Conservation (phyloP, 2,888 invertebrate genomes). For the Brenthis ino region DNA sequence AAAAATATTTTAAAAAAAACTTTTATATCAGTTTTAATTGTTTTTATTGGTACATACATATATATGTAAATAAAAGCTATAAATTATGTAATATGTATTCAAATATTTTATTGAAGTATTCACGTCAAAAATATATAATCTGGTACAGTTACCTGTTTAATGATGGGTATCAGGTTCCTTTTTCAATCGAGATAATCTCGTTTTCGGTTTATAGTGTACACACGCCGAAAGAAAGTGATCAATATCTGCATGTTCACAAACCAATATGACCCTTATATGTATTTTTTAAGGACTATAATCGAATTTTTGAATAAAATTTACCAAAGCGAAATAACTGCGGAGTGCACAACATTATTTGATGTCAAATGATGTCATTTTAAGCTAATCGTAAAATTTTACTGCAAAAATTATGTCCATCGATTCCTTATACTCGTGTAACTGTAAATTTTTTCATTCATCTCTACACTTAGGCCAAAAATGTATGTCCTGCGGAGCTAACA, state of each 20-base stretch:
- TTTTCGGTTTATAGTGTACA: conserved; percentile 41
- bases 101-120: conserved; percentile 29
- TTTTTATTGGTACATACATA: neutral
- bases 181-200: conserved; percentile 43
- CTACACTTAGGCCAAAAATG: conserved; percentile 44
- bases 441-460: conserved; percentile 47
- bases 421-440: conserved; percentile 44
- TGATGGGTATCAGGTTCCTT: conserved; percentile 42
- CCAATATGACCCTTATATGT: conserved; percentile 26
- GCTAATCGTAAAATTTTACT: conserved; percentile 44
- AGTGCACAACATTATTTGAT: conserved; percentile 45
- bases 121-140: conserved; percentile 27
- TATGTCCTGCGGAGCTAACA: conserved; percentile 18
- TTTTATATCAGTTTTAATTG: no score
- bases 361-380: conserved; percentile 49
- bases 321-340: conserved; percentile 18
- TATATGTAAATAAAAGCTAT: neutral
- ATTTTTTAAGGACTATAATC: conserved; percentile 27
- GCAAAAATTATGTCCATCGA: conserved; percentile 43
- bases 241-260: conserved; percentile 10
- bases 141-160: conserved; percentile 44
- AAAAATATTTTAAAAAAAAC: no score
- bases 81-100: conserved; percentile 2
- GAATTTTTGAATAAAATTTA: conserved; percentile 9
- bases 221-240: conserved; percentile 29